Conservation (phyloP, 2,888 invertebrate genomes). For the Malthinus seriepunctatus region DNA sequence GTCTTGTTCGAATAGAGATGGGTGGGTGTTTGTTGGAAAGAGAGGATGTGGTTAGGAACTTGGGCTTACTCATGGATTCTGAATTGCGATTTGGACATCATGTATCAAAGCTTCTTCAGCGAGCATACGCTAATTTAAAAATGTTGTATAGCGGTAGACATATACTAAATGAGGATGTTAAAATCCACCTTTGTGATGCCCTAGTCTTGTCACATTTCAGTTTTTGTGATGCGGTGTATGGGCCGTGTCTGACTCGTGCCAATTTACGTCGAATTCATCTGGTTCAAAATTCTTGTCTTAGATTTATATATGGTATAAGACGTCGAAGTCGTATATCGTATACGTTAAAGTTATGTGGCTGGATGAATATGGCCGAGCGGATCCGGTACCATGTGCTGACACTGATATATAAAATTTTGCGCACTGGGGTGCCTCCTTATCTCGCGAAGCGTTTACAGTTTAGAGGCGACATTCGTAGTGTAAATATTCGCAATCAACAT, state of each 20-base stretch:
- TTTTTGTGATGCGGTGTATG: constrained; percentile 2
- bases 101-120: background rate
- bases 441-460: no score
- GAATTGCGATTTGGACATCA: constrained; percentile 2
- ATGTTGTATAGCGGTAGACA: background rate
- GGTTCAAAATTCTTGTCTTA: constrained; percentile 2
- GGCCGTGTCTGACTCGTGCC: background rate
- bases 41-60: background rate
- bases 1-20: no score
- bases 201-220: background rate
- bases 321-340: background rate
- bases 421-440: no score
- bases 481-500: no score
- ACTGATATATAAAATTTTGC: no score
- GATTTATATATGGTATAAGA: constrained; percentile 5
- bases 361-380: background rate
- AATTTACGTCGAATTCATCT: constrained; percentile 6
- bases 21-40: no score
- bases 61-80: background rate
- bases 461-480: no score
- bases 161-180: background rate
- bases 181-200: background rate
- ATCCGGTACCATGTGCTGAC: no score
- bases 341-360: background rate
- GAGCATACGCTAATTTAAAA: background rate